A percentile compares a stretch with the other conserved stretches of the same genome.
These are phyloP conservation scores for Rhabdomys pumilio DNA, from an alignment of 2,797 vertebrate genomes.

Conservation along the genomic window DNA sequence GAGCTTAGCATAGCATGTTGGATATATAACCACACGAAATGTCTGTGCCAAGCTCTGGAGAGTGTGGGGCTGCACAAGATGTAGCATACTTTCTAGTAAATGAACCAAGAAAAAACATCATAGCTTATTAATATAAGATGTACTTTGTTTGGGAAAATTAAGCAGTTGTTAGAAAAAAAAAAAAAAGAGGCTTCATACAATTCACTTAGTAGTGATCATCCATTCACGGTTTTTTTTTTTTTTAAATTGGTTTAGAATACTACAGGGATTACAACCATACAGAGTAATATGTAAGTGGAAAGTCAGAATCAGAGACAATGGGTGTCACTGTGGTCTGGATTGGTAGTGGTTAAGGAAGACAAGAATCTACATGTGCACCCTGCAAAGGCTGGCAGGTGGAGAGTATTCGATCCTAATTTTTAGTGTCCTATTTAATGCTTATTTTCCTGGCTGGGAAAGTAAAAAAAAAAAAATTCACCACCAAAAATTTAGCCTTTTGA, in stretches of 20 bases:
- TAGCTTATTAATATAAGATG: neutral
- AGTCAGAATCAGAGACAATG: neutral
- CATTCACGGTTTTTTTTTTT: neutral
- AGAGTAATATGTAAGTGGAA: neutral
- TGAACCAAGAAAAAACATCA: neutral
- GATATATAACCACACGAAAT: neutral
- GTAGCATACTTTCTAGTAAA: neutral
- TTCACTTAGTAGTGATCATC: neutral
- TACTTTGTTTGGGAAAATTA: neutral
- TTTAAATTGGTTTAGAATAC: neutral
- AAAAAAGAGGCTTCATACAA: neutral
- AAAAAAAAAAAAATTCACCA: neutral
- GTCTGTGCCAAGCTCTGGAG: fast-evolving
- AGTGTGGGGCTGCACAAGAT: neutral
- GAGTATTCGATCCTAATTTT: neutral
- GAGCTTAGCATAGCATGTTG: neutral
- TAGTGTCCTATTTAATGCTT: neutral
- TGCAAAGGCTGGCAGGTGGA: neutral
- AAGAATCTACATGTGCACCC: too few relatives aligned
- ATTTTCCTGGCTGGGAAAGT: constrained; percentile 5
- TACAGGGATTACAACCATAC: too few relatives aligned
- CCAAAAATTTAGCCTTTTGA: neutral
- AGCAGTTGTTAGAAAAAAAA: neutral
- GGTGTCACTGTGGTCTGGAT: neutral
- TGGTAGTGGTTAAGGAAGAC: neutral